These are phyloP conservation scores for Philhelius pedissequus DNA, from an alignment of 2,888 invertebrate genomes.

Conservation along the genomic window DNA sequence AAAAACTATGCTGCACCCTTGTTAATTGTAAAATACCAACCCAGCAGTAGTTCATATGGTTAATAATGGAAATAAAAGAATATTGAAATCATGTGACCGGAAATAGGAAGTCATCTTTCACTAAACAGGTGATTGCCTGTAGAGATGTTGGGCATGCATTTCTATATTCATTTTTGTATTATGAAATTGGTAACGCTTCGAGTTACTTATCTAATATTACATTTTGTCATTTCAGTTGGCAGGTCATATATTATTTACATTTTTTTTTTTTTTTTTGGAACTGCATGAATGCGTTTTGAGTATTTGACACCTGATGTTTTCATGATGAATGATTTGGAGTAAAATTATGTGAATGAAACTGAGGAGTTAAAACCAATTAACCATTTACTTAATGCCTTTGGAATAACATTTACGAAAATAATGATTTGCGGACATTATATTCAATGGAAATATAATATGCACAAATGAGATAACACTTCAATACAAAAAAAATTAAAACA, in stretches of 20 bases:
- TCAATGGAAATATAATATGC: not conserved
- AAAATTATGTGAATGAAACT: not conserved
- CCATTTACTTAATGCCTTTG: not conserved
- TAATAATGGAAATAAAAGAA: constrained; percentile 24
- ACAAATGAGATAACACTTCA: not conserved
- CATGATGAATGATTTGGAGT: not conserved
- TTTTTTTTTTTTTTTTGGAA: constrained; percentile 5
- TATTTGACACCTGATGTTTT: not conserved
- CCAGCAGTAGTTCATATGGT: not conserved
- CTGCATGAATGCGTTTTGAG: constrained; percentile 27
- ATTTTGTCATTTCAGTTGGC: not conserved
- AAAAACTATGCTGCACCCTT: constrained; percentile 35
- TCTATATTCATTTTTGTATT: not conserved
- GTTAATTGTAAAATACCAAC: constrained; percentile 18
- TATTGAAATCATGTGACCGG: constrained; percentile 42
- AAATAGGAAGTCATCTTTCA: constrained; percentile 63
- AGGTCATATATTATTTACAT: not conserved
- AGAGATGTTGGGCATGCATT: not conserved
- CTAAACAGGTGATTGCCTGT: constrained; percentile 43
- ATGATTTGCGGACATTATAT: not conserved
- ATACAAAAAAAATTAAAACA: not conserved
- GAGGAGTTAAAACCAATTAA: not conserved
- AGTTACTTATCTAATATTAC: constrained; percentile 35
- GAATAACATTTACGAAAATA: not conserved
- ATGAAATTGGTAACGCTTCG: not conserved